Conservation (phyloP, 2,797 vertebrate genomes). For the Apogon talboti region DNA sequence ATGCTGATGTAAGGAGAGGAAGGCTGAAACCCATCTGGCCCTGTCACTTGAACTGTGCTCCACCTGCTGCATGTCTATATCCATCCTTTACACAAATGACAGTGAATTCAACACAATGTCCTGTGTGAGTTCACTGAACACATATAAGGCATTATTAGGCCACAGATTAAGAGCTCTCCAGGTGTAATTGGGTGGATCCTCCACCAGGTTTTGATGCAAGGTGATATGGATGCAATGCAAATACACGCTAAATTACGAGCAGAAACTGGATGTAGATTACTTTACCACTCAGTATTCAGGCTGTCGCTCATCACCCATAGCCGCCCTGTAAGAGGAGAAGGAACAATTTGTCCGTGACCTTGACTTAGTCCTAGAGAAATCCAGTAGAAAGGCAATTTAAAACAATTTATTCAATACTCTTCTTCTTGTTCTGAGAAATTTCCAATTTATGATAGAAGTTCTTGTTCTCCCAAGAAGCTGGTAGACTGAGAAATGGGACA, state of each 20-base stretch:
- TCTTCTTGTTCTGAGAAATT: slow-evolving; percentile 49
- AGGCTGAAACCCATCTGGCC: slow-evolving; percentile 39
- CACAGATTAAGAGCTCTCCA: slow-evolving; percentile 47
- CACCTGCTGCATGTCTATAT: slow-evolving; percentile 43
- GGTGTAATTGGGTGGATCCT: slow-evolving; percentile 40
- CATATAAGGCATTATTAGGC: slow-evolving; percentile 23
- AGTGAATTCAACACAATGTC: slow-evolving; percentile 17
- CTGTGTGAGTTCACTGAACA: slow-evolving; percentile 31
- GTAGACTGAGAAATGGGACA: slow-evolving; percentile 23
- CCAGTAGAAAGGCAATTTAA: slow-evolving; percentile 62
- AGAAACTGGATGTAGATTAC: slow-evolving; percentile 62
- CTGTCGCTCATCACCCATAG: slow-evolving; percentile 51
- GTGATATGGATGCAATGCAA: slow-evolving; percentile 52
- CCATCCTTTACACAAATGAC: slow-evolving; percentile 33
- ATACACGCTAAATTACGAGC: slow-evolving; percentile 50
- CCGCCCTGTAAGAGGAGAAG: slow-evolving; percentile 37
- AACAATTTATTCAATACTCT: slow-evolving; percentile 62
- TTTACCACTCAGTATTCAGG: slow-evolving; percentile 53
- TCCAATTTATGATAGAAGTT: slow-evolving; percentile 57
- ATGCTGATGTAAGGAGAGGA: slow-evolving; percentile 20
- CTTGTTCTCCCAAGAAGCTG: slow-evolving; percentile 23
- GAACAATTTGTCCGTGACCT: slow-evolving; percentile 70
- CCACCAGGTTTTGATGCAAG: slow-evolving; percentile 51
- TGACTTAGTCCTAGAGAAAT: slow-evolving; percentile 68
- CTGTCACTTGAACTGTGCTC: slow-evolving; percentile 37